Evolutionary conservation across 2,888 invertebrate species (phyloP), one percentile per base, ranked within the genome.

Genomic region (Poecilus cupreus): DNA sequence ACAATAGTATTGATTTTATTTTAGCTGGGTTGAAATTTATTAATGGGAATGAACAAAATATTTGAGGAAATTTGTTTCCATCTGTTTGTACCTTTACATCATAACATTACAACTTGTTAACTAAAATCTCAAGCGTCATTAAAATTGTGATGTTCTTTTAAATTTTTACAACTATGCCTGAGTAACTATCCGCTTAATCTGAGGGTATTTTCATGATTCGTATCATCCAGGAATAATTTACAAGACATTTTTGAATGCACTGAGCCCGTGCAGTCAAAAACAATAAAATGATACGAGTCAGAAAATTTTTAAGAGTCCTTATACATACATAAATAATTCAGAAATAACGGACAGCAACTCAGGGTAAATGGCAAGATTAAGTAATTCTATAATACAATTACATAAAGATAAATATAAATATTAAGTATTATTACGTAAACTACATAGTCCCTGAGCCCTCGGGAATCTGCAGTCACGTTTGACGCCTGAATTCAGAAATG

Each of bases 361-460:
- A 64, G 37, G 22, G 3, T 11, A 26, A 49, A 72, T 80, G 80
- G 80, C 80, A 80, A 80, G 80, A 72, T 80, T 80, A 80, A 80
- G 80, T 80, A 80, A 80, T 57, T 60, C 60, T 60, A 68, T 68
- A 68, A 68, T 68, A 68, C 16, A 51, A 74, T 74, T 49, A 74
- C 18, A 43, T n/a, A 72, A 43, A 24, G 32, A 54, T 39, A 75
- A 75, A 51, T 46, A 78, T 78, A 79, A 79, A 68, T 37, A 68
- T 68, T 80, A 80, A 80, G 80, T 80, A 80, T 72, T 54, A 26
- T 78, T 72, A 57, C 54, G 72, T 54, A 51, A 80, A 81, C 60
- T 75, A 80, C 82, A 84, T 84, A 84, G 81, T 84, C 84, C 84
- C 86, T 85, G 86, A 86, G 85, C 86, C 85, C 86, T 77, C 83